These are phyloP conservation scores for Catharus ustulatus DNA, from an alignment of 2,797 vertebrate genomes.

Conservation along the genomic window DNA sequence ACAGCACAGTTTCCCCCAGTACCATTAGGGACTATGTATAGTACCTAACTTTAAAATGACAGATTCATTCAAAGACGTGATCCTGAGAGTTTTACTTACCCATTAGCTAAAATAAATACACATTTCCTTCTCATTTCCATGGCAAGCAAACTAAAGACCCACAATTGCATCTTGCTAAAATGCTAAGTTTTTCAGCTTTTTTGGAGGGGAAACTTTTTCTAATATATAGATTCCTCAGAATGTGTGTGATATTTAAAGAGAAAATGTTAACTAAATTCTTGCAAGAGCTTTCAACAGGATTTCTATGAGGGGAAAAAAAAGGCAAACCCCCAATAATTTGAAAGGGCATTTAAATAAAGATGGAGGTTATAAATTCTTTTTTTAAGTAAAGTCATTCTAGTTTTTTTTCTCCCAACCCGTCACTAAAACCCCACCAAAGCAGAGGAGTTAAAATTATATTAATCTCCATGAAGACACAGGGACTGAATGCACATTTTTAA, in stretches of 20 bases:
- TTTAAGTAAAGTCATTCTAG: not conserved
- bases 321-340: not conserved
- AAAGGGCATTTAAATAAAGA: not conserved
- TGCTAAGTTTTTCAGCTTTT: not conserved
- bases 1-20: not conserved
- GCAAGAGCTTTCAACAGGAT: not conserved
- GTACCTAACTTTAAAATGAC: not conserved
- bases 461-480: not conserved
- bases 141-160: not conserved
- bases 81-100: not conserved
- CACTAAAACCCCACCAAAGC: not conserved
- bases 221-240: not conserved
- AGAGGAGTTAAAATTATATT: not conserved
- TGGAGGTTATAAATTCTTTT: not conserved
- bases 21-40: slow-evolving; percentile 7
- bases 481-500: not conserved
- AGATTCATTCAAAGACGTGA: not conserved
- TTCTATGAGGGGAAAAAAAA: not conserved
- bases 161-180: not conserved
- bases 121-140: not conserved
- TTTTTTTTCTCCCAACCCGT: not conserved
- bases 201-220: not conserved
- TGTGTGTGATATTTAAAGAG: not conserved
- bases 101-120: slow-evolving; percentile 7
- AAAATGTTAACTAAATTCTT: not conserved